Base-by-base conservation (phyloP, 2,797 vertebrate species). In the Delichon dasypus region DNA sequence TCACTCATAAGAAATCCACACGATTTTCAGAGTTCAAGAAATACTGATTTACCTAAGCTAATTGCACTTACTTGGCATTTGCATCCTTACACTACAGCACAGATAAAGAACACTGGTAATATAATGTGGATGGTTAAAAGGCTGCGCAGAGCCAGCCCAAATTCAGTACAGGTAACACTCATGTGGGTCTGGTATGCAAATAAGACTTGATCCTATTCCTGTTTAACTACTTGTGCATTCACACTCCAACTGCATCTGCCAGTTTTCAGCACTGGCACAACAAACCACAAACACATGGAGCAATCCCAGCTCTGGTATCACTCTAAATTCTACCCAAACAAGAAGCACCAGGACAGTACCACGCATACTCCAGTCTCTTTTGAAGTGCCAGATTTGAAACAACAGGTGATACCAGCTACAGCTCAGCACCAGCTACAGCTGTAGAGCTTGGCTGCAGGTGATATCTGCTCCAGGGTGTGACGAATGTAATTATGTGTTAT, bases 341-440 rank as follows among this genome's bases (percentile, higher is more conserved):
- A 55, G 20, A 23, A 65, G 22, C 5, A 13, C 11, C 29, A 17
- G 25, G 34, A 38, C 57, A 2, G 1, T 14, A 34, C 7, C 34
- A 42, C 0, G 0, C 23, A 17, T 4, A 3, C 50, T 44, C 36
- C 11, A 12, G 36, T 23, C 77, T 44, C 73, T 61, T 51, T 34
- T 29, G 14, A 8, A 44, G 42, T 15, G 44, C 80, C 73, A 84
- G 30, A 22, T 30, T 51, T 61, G 85, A 51, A 77, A 29, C 25
- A 45, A 57, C 38, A 71, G 65, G 21, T 29, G 85, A 14, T 61
- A 47, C 4, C 36, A 84, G 47, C 30, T 11, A 65, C 34, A 77
- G 70, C 8, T 57, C 60, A 64, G 50, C 74, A 72, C 8, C n/a
- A 51, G 44, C 34, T 34, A 40, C 1, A 23, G 47, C 60, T 47